Evolutionary conservation across 1,140 invertebrate genomes (phyloP).

Genomic region (Cydia strobilella): DNA sequence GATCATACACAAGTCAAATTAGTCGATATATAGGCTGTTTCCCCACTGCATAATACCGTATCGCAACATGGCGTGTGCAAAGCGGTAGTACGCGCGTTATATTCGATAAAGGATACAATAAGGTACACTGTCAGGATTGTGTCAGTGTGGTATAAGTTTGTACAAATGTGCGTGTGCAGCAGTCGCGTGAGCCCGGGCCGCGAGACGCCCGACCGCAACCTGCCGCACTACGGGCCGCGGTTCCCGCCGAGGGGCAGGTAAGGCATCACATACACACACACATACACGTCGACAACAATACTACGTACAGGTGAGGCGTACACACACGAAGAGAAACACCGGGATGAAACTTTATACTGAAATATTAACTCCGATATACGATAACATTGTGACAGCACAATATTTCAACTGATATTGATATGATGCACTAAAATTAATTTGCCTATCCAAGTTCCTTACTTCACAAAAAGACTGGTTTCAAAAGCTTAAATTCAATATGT

Average conservation of each 20-base stretch:
- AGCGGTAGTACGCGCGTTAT: neutral
- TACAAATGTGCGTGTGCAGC: constrained; percentile 77
- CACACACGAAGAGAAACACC: too few relatives aligned
- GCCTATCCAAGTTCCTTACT: too few relatives aligned
- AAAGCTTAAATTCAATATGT: too few relatives aligned
- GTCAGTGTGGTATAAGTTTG: constrained; percentile 44
- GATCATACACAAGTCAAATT: too few relatives aligned
- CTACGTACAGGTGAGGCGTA: too few relatives aligned
- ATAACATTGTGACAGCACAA: too few relatives aligned
- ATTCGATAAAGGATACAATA: neutral
- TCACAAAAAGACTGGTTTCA: too few relatives aligned
- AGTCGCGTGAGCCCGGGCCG: constrained; percentile 91
- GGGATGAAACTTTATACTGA: too few relatives aligned
- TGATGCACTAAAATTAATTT: too few relatives aligned
- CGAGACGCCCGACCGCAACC: constrained; percentile 88
- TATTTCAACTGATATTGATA: too few relatives aligned
- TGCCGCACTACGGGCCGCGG: constrained; percentile 92
- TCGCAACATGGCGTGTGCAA: neutral
- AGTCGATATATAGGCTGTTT: neutral
- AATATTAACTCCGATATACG: too few relatives aligned
- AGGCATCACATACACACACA: neutral
- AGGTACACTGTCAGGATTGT: neutral
- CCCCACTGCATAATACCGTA: neutral
- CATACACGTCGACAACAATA: neutral
- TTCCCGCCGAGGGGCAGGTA: constrained; percentile 90